phyloP scores from a whole-genome alignment of 2,888 invertebrate species.

The Peribatodes rhomboidaria region DNA sequence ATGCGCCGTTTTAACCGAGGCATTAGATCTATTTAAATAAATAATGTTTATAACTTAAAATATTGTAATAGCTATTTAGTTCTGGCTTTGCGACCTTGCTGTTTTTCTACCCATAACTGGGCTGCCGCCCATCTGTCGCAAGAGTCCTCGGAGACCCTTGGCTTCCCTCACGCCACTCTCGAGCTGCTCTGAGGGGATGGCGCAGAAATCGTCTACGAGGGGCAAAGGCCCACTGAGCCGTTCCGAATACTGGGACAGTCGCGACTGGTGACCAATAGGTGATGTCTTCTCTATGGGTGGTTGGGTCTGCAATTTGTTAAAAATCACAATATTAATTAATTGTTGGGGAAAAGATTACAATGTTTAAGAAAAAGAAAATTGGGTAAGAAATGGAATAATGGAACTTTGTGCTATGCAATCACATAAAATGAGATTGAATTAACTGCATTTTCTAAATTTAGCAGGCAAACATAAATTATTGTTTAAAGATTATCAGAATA shows the following conservation, averaged over 20 bases:
- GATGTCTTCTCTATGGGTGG: constrained; percentile 73
- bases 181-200: constrained; percentile 92
- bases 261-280: constrained; percentile 87
- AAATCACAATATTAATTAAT: background rate
- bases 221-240: constrained; percentile 89
- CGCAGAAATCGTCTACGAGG: constrained; percentile 96
- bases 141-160: constrained; percentile 91
- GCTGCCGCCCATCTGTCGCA: constrained; percentile 94
- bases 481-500: too few species aligned
- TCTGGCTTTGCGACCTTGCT: constrained; percentile 80
- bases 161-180: constrained; percentile 89
- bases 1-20: too few species aligned
- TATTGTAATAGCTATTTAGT: constrained; percentile 62
- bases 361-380: background rate
- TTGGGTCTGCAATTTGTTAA: constrained; percentile 49
- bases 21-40: too few species aligned
- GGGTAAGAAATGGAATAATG: background rate
- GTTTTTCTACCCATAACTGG: constrained; percentile 92
- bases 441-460: too few species aligned
- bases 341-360: background rate
- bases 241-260: constrained; percentile 87
- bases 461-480: too few species aligned
- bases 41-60: background rate
- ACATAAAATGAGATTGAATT: too few species aligned
- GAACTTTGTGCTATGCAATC: too few species aligned